Base-by-base conservation (phyloP, 2,888 invertebrate genomes). In the Aphelenchoides bicaudatus region DNA sequence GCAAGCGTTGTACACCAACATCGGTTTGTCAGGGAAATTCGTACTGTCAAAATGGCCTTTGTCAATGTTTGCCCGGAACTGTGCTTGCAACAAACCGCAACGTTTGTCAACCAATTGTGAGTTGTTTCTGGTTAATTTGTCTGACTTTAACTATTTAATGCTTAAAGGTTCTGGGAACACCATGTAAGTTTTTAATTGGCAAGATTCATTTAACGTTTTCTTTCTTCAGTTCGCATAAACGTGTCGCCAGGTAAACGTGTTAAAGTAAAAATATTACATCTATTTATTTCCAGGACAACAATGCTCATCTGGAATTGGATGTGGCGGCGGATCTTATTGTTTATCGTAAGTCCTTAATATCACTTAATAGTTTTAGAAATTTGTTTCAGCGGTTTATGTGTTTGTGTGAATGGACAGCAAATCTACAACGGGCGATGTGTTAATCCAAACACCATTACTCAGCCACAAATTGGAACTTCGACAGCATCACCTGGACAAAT, bases 51-150 rank as follows among this genome's bases (percentile, higher is more conserved):
- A 38, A 46, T 16, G 55, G 58, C 16, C 38, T 51, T 25, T 65
- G 65, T 43, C 66, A 65, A 38, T 65, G 65, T 30, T 25, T 63
- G 53, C 66, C 65, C 4, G 67, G 67, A 27, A 62, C 62, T 4
- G 28, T 57, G 4, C 37, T 58, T 8, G 39, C 65, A 4, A 16
- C 28, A 23, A 37, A 31, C 16, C 50, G 53, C 19, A 66, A 54
- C 28, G 43, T 25, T 29, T 64, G 65, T 34, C 62, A 58, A 30
- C 60, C 63, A 1, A 21, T 65, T 13, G 29, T n/a, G n/a, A n/a
- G n/a, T n/a, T n/a, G n/a, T n/a, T n/a, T n/a, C n/a, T n/a, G n/a
- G n/a, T n/a, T n/a, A n/a, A n/a, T n/a, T n/a, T n/a, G n/a, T n/a
- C n/a, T n/a, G n/a, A n/a, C n/a, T n/a, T n/a, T n/a, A n/a, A n/a